Percentiles rank a stretch among this genome's conserved stretches.
Evolutionary conservation across 2,888 invertebrate genomes (phyloP).

Genomic region (Timandra comae): DNA sequence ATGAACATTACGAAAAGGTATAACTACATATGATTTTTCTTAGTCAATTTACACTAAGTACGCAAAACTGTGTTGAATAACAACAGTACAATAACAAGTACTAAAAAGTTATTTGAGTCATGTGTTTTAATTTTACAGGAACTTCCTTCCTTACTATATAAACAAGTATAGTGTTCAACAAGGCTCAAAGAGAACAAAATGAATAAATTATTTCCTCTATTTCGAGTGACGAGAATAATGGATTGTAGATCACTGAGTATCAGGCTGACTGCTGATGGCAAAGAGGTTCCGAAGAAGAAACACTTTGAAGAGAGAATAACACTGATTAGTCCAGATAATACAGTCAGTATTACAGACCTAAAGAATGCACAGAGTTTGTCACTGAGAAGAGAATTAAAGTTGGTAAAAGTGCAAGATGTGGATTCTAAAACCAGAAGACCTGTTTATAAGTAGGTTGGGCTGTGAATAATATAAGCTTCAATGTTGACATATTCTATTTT

Average conservation of each 20-base stretch:
- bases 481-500: no score
- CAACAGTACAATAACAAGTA: no score
- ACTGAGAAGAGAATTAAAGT: constrained; percentile 79
- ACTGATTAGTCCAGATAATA: constrained; percentile 76
- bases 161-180: no score
- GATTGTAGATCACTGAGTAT: constrained; percentile 41
- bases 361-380: constrained; percentile 84
- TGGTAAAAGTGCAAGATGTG: constrained; percentile 81
- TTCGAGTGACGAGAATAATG: constrained; percentile 33
- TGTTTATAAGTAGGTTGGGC: constrained; percentile 75
- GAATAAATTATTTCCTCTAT: constrained; percentile 42
- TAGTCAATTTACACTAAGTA: no score
- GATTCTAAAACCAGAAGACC: constrained; percentile 82
- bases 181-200: no score
- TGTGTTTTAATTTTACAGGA: no score
- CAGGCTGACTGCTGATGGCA: constrained; percentile 56
- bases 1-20: no score
- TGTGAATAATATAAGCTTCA: no score
- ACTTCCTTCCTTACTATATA: no score
- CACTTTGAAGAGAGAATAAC: constrained; percentile 76
- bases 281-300: constrained; percentile 63
- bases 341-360: constrained; percentile 77
- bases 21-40: no score
- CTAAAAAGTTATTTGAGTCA: no score
- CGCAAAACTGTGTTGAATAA: no score